These are phyloP conservation scores for Hoplias malabaricus DNA, from an alignment of 2,113 vertebrate species.

Conservation along the genomic window DNA sequence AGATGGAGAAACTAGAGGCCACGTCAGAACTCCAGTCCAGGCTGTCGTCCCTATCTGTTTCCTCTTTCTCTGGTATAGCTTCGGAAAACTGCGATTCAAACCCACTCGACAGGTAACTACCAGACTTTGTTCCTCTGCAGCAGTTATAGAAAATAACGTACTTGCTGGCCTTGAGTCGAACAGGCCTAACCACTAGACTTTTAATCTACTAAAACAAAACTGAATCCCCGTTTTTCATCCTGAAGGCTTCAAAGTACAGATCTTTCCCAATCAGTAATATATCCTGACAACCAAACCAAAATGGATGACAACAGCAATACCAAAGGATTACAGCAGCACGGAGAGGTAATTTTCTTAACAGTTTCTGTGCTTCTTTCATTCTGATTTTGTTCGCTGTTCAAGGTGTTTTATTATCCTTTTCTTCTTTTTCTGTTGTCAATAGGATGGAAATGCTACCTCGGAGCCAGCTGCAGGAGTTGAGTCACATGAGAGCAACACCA, in stretches of 20 bases:
- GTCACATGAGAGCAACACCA: slow-evolving; percentile 81
- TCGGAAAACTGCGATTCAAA: slow-evolving; percentile 65
- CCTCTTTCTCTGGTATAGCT: slow-evolving; percentile 74
- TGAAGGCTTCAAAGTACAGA: slow-evolving; percentile 73
- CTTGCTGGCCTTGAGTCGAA: neutral
- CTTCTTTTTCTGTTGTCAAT: slow-evolving; percentile 50
- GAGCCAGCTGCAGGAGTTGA: slow-evolving; percentile 71
- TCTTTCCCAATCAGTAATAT: slow-evolving; percentile 60
- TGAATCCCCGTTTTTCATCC: slow-evolving; percentile 16
- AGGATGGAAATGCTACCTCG: slow-evolving; percentile 64
- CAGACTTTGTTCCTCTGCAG: neutral
- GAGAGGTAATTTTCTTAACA: slow-evolving; percentile 50
- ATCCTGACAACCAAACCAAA: slow-evolving; percentile 32
- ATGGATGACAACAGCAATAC: slow-evolving; percentile 60
- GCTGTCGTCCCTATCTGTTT: slow-evolving; percentile 74
- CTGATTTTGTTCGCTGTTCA: neutral
- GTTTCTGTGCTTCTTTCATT: neutral
- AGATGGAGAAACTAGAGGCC: slow-evolving; percentile 70
- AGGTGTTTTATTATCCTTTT: neutral
- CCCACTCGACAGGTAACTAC: slow-evolving; percentile 70
- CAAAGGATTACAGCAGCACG: slow-evolving; percentile 39
- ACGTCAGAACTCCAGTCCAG: slow-evolving; percentile 75
- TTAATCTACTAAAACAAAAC: neutral
- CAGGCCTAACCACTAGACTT: too few relatives aligned
- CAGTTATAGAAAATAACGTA: neutral